Evolutionary conservation across 2,888 invertebrate genomes (phyloP).

Genomic region (Ophion costatus): DNA sequence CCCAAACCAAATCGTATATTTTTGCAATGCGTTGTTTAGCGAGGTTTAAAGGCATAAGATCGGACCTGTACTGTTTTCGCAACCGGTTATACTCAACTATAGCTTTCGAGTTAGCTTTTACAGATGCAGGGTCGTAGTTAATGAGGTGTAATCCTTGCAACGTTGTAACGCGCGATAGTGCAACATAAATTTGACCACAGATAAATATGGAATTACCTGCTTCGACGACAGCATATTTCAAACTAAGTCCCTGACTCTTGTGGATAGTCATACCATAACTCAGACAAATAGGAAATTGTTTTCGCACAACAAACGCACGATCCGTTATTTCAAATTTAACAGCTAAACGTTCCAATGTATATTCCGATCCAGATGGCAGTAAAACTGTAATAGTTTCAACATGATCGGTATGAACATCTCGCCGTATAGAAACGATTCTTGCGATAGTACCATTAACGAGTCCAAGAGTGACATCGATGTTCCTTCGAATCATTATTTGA

Average conservation of each 20-base stretch:
- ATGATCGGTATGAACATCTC: no score
- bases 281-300: not conserved
- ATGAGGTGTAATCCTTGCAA: not conserved
- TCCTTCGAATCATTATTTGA: no score
- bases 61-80: slow-evolving; percentile 53
- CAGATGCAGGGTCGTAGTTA: not conserved
- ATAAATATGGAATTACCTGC: not conserved
- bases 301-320: not conserved
- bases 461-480: no score
- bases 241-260: no score
- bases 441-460: no score
- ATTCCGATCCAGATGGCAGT: no score
- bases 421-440: no score
- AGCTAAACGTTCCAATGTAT: no score
- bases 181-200: not conserved
- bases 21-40: slow-evolving; percentile 1
- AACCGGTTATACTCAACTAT: no score
- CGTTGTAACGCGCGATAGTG: not conserved
- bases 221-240: not conserved
- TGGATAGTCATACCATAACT: not conserved
- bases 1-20: not conserved
- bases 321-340: slow-evolving; percentile 42
- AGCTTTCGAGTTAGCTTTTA: slow-evolving; percentile 36
- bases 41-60: slow-evolving; percentile 19
- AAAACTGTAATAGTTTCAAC: no score